Base-by-base conservation (phyloP, 2,888 invertebrate genomes). In the Rhopalosiphum nymphaeae region DNA sequence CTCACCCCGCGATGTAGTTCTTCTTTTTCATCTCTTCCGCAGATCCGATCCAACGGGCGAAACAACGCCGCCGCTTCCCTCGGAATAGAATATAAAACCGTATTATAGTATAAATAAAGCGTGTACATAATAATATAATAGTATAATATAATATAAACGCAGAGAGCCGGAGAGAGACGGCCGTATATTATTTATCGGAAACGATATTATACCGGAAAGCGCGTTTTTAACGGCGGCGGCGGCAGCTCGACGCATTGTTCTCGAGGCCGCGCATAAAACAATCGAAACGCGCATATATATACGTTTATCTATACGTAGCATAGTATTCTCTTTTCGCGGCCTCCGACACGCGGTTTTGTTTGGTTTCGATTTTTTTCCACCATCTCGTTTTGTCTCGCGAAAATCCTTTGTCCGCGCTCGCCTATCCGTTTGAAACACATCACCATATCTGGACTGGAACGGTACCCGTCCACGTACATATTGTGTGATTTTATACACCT, bases 21-120 rank as follows among this genome's bases (percentile, higher is more conserved):
- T 88, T 88, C 88, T 89, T 61, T 61, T 61, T 44, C 61, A 61
- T 61, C 90, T 67, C 13, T 46, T 49, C 67, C 90, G 67, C 67
- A 67, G 88, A 49, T 67, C 90, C 46, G 90, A 42, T 78, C 46
- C 67, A 25, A 57, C 89, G 42, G 57, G 29, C 29, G 86, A 49
- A 86, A 86, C 56, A 78, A 78, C 78, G 78, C 36, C 78, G 67
- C 67, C 78, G 42, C 88, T 78, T 78, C 44, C 53, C 56, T 49
- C 88, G 46, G n/a, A 42, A 25, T 56, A 56, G 46, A 56, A 88
- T 3, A 56, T 56, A n/a, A 88, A 85, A 85, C 85, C 42, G 44
- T 29, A 46, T 46, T 46, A 46, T 29, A 46, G 46, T 16, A 53
- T 89, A 42, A 36, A 56, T 26, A 57, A 26, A n/a, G 36, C 56